Conservation (phyloP, 2,888 invertebrate genomes). For the Caenorhabditis plicata region DNA sequence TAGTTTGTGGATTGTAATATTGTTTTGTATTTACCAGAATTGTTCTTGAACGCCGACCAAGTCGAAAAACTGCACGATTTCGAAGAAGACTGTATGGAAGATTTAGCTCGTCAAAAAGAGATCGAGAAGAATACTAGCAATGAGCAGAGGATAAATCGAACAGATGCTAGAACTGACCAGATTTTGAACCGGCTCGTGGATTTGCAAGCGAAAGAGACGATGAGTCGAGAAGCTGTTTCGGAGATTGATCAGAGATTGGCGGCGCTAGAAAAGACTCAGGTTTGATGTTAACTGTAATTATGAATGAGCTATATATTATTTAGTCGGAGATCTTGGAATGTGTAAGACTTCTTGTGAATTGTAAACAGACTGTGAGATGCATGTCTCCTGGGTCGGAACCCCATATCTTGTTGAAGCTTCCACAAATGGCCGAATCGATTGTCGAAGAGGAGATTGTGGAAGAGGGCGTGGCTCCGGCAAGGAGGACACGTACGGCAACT, state of each 20-base stretch:
- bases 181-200: constrained; percentile 68
- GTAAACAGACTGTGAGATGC: constrained; percentile 5
- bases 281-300: no score
- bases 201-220: constrained; percentile 60
- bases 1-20: constrained; percentile 4
- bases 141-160: constrained; percentile 68
- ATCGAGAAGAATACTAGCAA: constrained; percentile 65
- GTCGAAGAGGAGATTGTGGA: constrained; percentile 4
- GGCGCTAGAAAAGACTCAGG: constrained; percentile 50
- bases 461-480: constrained; percentile 7
- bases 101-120: constrained; percentile 85
- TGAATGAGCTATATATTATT: no score
- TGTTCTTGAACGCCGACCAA: constrained; percentile 73
- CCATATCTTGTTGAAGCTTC: constrained; percentile 12
- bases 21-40: constrained; percentile 19
- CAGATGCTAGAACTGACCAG: constrained; percentile 67
- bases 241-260: constrained; percentile 53
- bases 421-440: constrained; percentile 15
- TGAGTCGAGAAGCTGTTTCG: constrained; percentile 43
- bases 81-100: constrained; percentile 93
- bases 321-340: constrained; percentile 39
- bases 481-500: constrained; percentile 29
- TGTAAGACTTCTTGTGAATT: constrained; percentile 16
- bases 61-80: constrained; percentile 92
- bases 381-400: constrained; percentile 11